Base-by-base conservation (phyloP, 2,888 invertebrate genomes). In the Xanthorhoe designata region DNA sequence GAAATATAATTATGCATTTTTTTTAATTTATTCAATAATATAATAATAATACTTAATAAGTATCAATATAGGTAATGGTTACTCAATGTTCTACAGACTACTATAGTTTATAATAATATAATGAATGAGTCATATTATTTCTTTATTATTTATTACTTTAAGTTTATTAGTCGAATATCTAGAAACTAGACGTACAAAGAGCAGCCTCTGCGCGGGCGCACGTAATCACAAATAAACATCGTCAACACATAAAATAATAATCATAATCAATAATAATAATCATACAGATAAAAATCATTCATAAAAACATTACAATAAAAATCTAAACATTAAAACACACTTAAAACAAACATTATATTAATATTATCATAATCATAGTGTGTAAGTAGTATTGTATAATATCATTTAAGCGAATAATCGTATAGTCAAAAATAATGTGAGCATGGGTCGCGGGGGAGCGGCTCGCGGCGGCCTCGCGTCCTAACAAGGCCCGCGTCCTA, bases 1-100 rank as follows among this genome's bases (percentile, higher is more conserved):
- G 93, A 94, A 94, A 94, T 94, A 94, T 93, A 94, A 94, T 94
- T 93, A 93, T 93, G 92, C 92, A 91, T 92, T 92, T 91, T 91
- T 92, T 94, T 93, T 90, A 91, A 92, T 93, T 93, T 92, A 92
- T 94, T 92, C 87, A 92, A 92, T 94, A 89, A 92, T 90, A 93
- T 91, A 89, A 92, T 91, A 91, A 91, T 94, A 94, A 92, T 94
- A 93, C 93, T 93, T 92, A 92, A 89, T 92, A 93, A 92, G 92
- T 93, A 92, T 92, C 93, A 91, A 89, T 90, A 90, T 92, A 92
- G 90, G 89, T 93, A 92, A 92, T 94, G 93, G 91, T 93, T 94
- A 93, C 91, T 92, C 89, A 92, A 91, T 90, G 90, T 88, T 82
- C 94, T 93, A 93, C 91, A 86, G 86, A 86, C 93, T 94, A 92